Evolutionary conservation across 1,140 invertebrate species (phyloP).

Genomic region (Aphelenchoides fujianensis): DNA sequence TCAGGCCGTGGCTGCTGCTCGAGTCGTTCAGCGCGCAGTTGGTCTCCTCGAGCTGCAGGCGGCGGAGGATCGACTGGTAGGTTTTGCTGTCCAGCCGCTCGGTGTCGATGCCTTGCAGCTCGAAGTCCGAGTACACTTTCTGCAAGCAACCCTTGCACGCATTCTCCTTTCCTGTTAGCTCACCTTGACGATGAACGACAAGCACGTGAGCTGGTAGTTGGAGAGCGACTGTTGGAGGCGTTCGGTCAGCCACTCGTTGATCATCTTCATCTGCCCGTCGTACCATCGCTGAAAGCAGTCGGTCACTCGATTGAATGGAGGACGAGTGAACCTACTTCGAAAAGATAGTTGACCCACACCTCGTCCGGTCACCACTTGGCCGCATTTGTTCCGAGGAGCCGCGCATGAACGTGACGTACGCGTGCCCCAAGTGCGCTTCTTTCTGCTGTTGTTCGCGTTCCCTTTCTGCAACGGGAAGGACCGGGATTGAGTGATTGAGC

Average conservation of each 20-base stretch:
- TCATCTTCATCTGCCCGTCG: conserved; percentile 83
- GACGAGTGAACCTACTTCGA: conserved; percentile 76
- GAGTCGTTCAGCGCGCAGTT: conserved; percentile 64
- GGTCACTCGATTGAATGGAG: conserved; percentile 22
- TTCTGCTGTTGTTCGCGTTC: conserved; percentile 28
- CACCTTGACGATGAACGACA: conserved; percentile 92
- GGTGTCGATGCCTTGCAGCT: conserved; percentile 95
- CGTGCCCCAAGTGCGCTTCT: conserved; percentile 73
- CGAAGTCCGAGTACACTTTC: conserved; percentile 98
- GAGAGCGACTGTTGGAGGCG: conserved; percentile 88
- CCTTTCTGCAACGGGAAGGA: no score
- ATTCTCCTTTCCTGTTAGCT: conserved; percentile 48
- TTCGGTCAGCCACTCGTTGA: conserved; percentile 90
- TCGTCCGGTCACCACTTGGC: conserved; percentile 93
- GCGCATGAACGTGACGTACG: conserved; percentile 93
- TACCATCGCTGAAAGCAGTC: conserved; percentile 95
- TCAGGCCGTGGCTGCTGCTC: not conserved
- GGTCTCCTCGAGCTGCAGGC: conserved; percentile 94
- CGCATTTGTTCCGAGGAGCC: conserved; percentile 95
- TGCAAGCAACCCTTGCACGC: conserved; percentile 66
- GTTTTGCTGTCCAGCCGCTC: conserved; percentile 94
- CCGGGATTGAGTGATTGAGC: no score
- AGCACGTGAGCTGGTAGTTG: conserved; percentile 91
- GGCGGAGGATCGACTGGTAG: conserved; percentile 84
- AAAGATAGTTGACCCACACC: conserved; percentile 91